Evolutionary conservation across 2,888 invertebrate species (phyloP), one percentile per base, ranked within the genome.

Genomic region (Synanthedon vespiformis): DNA sequence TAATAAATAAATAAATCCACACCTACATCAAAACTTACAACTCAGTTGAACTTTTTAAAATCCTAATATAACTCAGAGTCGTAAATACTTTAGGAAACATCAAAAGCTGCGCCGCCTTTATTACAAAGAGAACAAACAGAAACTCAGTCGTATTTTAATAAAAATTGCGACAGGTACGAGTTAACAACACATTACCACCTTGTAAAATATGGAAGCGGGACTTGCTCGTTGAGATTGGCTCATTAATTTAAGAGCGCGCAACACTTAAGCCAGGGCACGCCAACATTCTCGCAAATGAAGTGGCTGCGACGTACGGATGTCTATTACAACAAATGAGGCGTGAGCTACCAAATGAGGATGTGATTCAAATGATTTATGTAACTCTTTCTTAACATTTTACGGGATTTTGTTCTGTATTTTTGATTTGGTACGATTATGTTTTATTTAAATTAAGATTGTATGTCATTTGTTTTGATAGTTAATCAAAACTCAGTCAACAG

Each of bases 191-290:
- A 84, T 86, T 85, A 84, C 85, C 86, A 83, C 83, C 78, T 83
- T 77, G 80, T 86, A 82, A 84, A 84, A 80, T 84, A 84, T 81
- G 73, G 74, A 78, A 80, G 80, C 75, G 74, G 76, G 67, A 68
- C 75, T 74, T 77, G 51, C 70, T 71, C 71, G 68, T 70, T 64
- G 70, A 85, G 83, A 87, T 86, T 86, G 86, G 77, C 86, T 87
- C 86, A 86, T 87, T 85, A 84, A 85, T 86, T 87, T 86, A 81
- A 85, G 84, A 84, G 77, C 81, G 79, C 74, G 85, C 83, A 84
- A 85, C 86, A 82, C 83, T 86, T 84, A 84, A 82, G 82, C 81
- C 74, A 77, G 78, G 78, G 73, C 76, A 72, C 76, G 80, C 80
- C 80, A 82, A 79, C 81, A 80, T 83, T 83, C 73, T 78, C 80